Evolutionary conservation across 2,888 invertebrate genomes (phyloP).

Genomic region (Xiphydria camelus): DNA sequence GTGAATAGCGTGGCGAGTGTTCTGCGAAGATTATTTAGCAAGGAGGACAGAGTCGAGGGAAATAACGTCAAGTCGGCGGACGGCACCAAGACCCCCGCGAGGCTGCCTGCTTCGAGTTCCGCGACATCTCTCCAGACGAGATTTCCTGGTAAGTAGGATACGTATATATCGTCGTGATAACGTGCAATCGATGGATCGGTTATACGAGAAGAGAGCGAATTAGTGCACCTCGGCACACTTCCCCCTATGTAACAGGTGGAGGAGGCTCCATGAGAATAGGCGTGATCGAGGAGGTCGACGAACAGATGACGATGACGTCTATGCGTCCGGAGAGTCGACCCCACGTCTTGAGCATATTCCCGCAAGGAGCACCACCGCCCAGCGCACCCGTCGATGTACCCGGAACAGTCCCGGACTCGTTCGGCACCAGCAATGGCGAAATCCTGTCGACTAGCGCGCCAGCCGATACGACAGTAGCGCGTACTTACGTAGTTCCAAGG

Average conservation of each 20-base stretch:
- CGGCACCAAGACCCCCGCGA: slow-evolving; percentile 61
- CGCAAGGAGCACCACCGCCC: slow-evolving; percentile 62
- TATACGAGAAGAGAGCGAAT: too few species aligned
- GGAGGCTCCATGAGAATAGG: slow-evolving; percentile 51
- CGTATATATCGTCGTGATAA: too few species aligned
- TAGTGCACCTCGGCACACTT: too few species aligned
- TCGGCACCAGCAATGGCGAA: slow-evolving; percentile 29
- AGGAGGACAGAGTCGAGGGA: slow-evolving; percentile 67
- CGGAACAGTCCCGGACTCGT: slow-evolving; percentile 29
- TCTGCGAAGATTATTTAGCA: slow-evolving; percentile 75
- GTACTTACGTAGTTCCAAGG: too few species aligned
- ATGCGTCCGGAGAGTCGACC: slow-evolving; percentile 62
- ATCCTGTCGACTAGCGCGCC: slow-evolving; percentile 48
- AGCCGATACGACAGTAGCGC: not conserved
- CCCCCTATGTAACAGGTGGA: slow-evolving; percentile 20
- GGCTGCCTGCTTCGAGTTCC: slow-evolving; percentile 50
- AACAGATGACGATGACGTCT: slow-evolving; percentile 80
- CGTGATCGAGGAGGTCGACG: slow-evolving; percentile 65
- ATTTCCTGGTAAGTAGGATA: slow-evolving; percentile 10
- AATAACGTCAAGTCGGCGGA: slow-evolving; percentile 43
- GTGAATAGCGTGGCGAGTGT: slow-evolving; percentile 79
- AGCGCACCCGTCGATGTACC: slow-evolving; percentile 71
- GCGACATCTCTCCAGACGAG: slow-evolving; percentile 43
- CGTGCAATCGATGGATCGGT: too few species aligned
- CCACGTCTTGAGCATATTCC: slow-evolving; percentile 50